A percentile compares a stretch with the other conserved stretches of the same genome.
Evolutionary conservation across 2,888 invertebrate genomes (phyloP).

Genomic region (Margaritifera margaritifera): DNA sequence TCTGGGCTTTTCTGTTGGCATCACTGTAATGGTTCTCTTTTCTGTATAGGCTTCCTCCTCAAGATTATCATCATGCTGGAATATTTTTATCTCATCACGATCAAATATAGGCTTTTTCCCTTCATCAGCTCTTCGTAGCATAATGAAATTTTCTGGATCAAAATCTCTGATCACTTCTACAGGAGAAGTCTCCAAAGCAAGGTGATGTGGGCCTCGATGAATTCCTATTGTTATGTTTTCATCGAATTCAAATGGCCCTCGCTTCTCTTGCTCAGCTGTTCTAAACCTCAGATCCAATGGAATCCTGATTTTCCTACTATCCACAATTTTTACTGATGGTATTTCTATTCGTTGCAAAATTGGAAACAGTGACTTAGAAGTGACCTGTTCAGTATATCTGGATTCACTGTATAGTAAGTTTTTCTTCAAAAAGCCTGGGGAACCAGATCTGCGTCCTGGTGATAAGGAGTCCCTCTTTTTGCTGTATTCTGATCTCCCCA

Average conservation of each 20-base stretch:
- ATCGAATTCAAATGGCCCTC: constrained; percentile 50
- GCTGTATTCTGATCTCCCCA: no score
- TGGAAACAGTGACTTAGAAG: no score
- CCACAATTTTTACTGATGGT: no score
- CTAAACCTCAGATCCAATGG: constrained; percentile 27
- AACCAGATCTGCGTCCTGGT: no score
- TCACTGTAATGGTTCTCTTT: constrained; percentile 48
- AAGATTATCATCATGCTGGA: constrained; percentile 54
- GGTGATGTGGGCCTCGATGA: constrained; percentile 47
- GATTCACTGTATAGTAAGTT: no score
- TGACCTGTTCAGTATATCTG: no score
- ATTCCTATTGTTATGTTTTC: constrained; percentile 67
- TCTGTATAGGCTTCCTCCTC: constrained; percentile 54
- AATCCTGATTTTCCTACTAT: no score
- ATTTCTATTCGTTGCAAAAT: no score
- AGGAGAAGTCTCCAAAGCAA: constrained; percentile 45
- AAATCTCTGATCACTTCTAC: constrained; percentile 44
- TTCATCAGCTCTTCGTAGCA: constrained; percentile 56
- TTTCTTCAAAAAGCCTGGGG: no score
- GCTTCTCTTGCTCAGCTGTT: constrained; percentile 28
- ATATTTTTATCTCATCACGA: constrained; percentile 58
- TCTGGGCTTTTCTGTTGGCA: constrained; percentile 34
- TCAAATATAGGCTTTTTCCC: constrained; percentile 59
- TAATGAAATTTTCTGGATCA: constrained; percentile 52
- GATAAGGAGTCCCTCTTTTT: no score